Percentiles rank a stretch among this genome's conserved stretches.
Evolutionary conservation across 2,797 vertebrate species (phyloP).

Genomic region (Acipenser ruthenus): DNA sequence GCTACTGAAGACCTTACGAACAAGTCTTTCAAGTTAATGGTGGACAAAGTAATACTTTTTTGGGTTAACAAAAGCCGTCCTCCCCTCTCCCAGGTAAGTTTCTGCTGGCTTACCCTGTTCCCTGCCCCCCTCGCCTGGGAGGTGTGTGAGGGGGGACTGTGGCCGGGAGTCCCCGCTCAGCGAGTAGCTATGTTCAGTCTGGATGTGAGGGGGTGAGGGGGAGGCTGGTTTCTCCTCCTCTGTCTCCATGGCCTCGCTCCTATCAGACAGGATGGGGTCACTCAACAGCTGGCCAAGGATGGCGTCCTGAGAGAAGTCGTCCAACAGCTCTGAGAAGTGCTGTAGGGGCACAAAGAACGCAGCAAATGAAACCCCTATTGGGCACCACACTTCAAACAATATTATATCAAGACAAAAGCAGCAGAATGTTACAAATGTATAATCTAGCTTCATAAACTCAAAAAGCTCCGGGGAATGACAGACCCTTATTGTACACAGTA

Average conservation of each 20-base stretch:
- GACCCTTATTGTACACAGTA: no score
- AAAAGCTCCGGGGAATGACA: no score
- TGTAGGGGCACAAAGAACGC: constrained; percentile 38
- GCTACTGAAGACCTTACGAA: no score
- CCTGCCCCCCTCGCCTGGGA: constrained; percentile 69
- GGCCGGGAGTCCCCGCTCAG: constrained; percentile 86
- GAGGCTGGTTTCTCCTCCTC: constrained; percentile 71
- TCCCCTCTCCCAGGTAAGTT: no score
- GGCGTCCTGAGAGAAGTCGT: constrained; percentile 88
- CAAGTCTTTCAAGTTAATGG: no score
- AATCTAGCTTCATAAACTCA: no score
- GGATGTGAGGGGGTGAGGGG: constrained; percentile 85
- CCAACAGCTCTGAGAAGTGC: constrained; percentile 93
- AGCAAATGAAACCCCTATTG: neutral
- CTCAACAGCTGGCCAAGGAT: constrained; percentile 90
- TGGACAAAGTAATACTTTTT: no score
- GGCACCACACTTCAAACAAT: no score
- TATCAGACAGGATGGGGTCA: constrained; percentile 89
- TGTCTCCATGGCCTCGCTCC: constrained; percentile 75
- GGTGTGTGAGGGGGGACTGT: constrained; percentile 84
- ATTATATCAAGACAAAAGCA: no score
- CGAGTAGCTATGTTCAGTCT: constrained; percentile 94
- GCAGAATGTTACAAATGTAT: no score
- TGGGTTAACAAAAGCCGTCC: no score
- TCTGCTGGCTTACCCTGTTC: constrained; percentile 65